Percentiles rank a stretch among this genome's conserved stretches.
Evolutionary conservation across 2,797 vertebrate species (phyloP).

Genomic region (Glossophaga mutica): DNA sequence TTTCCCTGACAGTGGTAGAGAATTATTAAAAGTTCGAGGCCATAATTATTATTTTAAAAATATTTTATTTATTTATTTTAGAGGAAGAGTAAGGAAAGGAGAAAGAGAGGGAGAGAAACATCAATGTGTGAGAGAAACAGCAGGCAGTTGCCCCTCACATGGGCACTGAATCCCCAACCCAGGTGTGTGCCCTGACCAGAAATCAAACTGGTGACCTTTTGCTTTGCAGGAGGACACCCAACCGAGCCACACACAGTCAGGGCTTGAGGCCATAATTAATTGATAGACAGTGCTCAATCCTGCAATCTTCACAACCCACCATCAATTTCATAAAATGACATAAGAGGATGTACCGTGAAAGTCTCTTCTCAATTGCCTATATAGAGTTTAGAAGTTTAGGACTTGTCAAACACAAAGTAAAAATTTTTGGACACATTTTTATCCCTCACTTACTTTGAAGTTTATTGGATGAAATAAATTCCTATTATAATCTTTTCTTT

Average conservation of each 20-base stretch:
- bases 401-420: background rate
- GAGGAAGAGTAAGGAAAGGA: background rate
- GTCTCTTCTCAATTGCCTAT: background rate
- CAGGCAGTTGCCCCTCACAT: background rate
- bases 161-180: background rate
- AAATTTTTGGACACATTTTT: background rate
- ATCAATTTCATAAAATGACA: background rate
- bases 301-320: background rate
- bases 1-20: background rate
- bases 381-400: background rate
- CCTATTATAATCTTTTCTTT: background rate
- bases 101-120: background rate
- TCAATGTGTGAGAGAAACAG: background rate
- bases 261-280: background rate
- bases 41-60: background rate
- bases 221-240: background rate
- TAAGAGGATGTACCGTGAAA: background rate
- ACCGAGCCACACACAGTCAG: background rate
- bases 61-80: background rate
- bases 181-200: background rate
- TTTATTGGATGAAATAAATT: constrained; percentile 16
- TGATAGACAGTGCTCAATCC: background rate
- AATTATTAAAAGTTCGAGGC: background rate
- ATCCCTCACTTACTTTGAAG: background rate
- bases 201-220: background rate